Conservation (phyloP, 2,113 vertebrate species). For the Gorilla gorilla region DNA sequence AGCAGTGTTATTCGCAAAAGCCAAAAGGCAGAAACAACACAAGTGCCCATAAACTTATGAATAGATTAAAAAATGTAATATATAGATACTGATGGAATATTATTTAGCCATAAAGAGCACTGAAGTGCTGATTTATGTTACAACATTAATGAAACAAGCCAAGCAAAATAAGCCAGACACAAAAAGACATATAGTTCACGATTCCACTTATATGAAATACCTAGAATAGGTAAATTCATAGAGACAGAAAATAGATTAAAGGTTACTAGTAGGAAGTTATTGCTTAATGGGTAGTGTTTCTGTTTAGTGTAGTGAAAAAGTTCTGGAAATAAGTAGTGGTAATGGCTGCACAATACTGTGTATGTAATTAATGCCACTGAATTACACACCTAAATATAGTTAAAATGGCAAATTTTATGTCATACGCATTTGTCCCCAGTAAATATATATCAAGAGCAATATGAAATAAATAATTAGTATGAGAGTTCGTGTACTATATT, state of each 20-base stretch:
- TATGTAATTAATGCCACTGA: background rate
- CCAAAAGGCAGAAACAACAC: background rate
- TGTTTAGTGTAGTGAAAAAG: background rate
- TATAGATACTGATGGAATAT: background rate
- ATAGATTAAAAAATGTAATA: background rate
- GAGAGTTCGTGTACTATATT: background rate
- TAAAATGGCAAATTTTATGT: background rate
- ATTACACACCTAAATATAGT: background rate
- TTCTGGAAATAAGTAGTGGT: background rate
- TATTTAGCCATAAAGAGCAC: background rate
- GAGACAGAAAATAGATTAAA: background rate
- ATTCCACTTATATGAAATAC: background rate
- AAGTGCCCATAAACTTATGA: background rate
- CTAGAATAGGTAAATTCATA: background rate
- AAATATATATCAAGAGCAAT: background rate
- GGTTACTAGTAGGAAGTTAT: background rate
- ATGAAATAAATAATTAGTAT: conserved; percentile 36
- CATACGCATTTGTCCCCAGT: background rate
- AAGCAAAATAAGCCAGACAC: background rate
- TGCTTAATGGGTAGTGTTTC: background rate
- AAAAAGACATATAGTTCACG: background rate
- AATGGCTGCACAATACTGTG: background rate
- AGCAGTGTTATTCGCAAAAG: background rate
- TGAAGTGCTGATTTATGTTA: background rate
- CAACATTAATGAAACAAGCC: background rate